Percentiles rank a stretch among this genome's conserved stretches.
Evolutionary conservation across 2,797 vertebrate species (phyloP).

Genomic region (Eulemur mongoz): DNA sequence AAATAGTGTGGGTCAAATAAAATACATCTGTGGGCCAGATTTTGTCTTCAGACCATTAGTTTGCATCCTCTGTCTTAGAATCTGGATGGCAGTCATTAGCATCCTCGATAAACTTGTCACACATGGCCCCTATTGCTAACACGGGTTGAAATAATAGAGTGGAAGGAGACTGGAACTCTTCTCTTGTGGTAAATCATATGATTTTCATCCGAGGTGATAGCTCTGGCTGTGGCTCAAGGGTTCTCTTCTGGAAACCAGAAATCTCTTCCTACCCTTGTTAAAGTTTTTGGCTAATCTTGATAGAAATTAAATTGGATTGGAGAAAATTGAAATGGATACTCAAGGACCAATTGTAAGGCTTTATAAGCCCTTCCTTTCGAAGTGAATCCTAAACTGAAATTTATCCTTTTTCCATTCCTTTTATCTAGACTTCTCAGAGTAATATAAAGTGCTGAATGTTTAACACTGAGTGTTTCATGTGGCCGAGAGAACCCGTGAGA

Average conservation of each 20-base stretch:
- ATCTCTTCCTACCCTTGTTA: background rate
- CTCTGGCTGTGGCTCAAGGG: conserved; percentile 26
- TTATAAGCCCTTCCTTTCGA: conserved; percentile 3
- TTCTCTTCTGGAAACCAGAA: conserved; percentile 52
- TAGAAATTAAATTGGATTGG: conserved; percentile 36
- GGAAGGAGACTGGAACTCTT: background rate
- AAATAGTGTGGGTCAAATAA: conserved; percentile 6
- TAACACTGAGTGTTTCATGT: background rate
- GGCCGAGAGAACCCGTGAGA: background rate
- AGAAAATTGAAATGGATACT: conserved; percentile 34
- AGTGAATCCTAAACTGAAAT: conserved; percentile 24
- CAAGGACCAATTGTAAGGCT: background rate
- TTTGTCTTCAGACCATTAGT: background rate
- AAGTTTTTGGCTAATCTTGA: conserved; percentile 17
- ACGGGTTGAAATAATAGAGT: background rate
- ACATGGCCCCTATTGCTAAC: background rate
- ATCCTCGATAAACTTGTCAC: conserved; percentile 23
- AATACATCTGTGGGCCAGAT: conserved; percentile 44
- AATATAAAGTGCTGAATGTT: background rate
- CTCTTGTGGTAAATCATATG: conserved; percentile 31
- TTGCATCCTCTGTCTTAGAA: background rate
- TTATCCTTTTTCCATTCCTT: background rate
- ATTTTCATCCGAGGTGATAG: conserved; percentile 50
- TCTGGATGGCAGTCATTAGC: background rate
- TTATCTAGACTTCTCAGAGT: background rate